phyloP scores from a whole-genome alignment of 37 sponge, comb jelly and placozoan genomes.

The Mnemiopsis leidyi region DNA sequence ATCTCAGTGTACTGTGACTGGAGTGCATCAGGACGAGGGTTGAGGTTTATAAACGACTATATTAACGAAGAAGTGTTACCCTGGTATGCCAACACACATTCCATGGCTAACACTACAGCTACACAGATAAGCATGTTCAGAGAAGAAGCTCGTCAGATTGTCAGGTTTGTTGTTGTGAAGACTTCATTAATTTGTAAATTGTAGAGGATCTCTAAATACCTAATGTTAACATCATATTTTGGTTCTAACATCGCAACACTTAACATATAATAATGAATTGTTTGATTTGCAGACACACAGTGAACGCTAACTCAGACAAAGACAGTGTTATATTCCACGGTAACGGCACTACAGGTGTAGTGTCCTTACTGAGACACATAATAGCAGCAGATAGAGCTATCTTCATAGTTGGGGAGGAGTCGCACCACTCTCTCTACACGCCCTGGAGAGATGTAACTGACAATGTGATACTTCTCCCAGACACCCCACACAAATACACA shows the following conservation, averaged over 20 bases:
- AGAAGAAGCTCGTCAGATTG: conserved; percentile 82
- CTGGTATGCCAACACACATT: conserved; percentile 89
- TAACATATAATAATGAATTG: too few relatives aligned
- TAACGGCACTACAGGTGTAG: conserved; percentile 86
- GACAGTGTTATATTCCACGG: conserved; percentile 87
- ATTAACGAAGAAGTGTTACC: conserved; percentile 73
- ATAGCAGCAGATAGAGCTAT: conserved; percentile 27
- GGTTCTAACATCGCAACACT: too few relatives aligned
- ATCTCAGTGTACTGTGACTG: conserved; percentile 85
- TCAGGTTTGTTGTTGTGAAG: conserved; percentile 19
- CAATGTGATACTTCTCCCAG: conserved; percentile 9
- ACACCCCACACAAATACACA: not conserved
- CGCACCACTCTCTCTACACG: conserved; percentile 65
- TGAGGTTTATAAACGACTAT: conserved; percentile 83
- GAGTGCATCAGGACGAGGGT: conserved; percentile 86
- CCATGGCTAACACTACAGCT: conserved; percentile 75
- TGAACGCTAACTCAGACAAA: conserved; percentile 82
- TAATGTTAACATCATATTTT: too few relatives aligned
- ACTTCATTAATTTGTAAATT: too few relatives aligned
- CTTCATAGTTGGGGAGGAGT: conserved; percentile 46
- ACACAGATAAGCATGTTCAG: conserved; percentile 77
- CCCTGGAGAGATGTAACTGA: conserved; percentile 38
- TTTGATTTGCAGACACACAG: conserved; percentile 70
- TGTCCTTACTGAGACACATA: conserved; percentile 74
- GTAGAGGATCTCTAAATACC: too few relatives aligned